Evolutionary conservation across 2,888 invertebrate species (phyloP).

Genomic region (Ormyrus rosae): DNA sequence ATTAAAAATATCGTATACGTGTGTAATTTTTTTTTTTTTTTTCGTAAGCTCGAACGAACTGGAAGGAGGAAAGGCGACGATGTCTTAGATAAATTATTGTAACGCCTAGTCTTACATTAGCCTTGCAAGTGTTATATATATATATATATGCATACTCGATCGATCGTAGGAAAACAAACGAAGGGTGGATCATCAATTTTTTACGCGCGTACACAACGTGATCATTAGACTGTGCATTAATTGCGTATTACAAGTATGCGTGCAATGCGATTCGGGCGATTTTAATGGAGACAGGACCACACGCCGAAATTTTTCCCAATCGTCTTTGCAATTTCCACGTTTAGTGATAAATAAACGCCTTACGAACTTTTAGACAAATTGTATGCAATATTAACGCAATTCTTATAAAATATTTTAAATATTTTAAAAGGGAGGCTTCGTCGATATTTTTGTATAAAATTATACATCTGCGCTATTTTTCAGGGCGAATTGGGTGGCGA

Average conservation of each 20-base stretch:
- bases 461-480: not conserved
- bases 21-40: conserved; percentile 13
- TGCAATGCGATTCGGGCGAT: conserved; percentile 1
- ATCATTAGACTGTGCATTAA: conserved; percentile 47
- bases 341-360: not conserved
- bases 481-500: not conserved
- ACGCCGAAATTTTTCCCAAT: conserved; percentile 9
- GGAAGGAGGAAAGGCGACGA: not conserved
- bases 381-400: not conserved
- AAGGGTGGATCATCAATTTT: conserved; percentile 5
- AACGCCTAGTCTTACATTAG: conserved; percentile 56
- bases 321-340: not conserved
- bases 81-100: conserved; percentile 53
- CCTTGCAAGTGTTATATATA: conserved; percentile 41
- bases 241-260: not conserved
- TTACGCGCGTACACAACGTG: conserved; percentile 32
- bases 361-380: not conserved
- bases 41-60: not conserved
- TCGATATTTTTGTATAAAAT: conserved; percentile 26
- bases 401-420: conserved; percentile 14
- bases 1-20: conserved; percentile 4
- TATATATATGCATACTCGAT: conserved; percentile 18
- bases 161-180: conserved; percentile 21
- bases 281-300: conserved; percentile 11
- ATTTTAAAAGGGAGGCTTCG: not conserved